These are phyloP conservation scores for Euphysa ruthae DNA, from an alignment of 30 jellyfish, hydroid and myxozoan genomes.

Conservation along the genomic window DNA sequence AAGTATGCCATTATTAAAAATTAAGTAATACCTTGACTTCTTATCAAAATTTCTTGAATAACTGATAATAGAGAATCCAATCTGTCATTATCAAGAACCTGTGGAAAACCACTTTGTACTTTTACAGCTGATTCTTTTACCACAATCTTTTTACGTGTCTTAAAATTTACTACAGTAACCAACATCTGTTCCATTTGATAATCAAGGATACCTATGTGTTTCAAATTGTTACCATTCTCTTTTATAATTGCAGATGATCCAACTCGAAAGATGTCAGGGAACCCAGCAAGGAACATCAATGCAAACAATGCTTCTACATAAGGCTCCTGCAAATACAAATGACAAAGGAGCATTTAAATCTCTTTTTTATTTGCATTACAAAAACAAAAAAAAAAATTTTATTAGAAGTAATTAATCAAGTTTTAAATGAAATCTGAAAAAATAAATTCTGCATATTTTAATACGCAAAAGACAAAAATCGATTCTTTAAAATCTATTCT, in stretches of 20 bases:
- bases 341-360: not conserved
- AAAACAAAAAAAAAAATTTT: too few relatives aligned
- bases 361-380: too few relatives aligned
- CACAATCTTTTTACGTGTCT: conserved; percentile 46
- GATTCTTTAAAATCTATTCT: too few relatives aligned
- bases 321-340: conserved; percentile 47
- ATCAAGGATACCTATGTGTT: conserved; percentile 55
- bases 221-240: conserved; percentile 45
- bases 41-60: conserved; percentile 38
- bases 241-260: conserved; percentile 2
- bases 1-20: not conserved
- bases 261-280: conserved; percentile 54
- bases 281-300: conserved; percentile 86
- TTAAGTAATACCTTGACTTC: conserved; percentile 35
- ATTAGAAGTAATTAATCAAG: too few relatives aligned
- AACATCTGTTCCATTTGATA: conserved; percentile 45
- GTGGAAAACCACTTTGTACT: conserved; percentile 26
- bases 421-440: too few relatives aligned
- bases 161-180: conserved; percentile 46
- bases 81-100: conserved; percentile 46
- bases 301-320: conserved; percentile 56
- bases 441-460: too few relatives aligned
- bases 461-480: too few relatives aligned
- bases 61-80: conserved; percentile 40
- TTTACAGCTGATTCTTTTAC: conserved; percentile 64